Conservation (phyloP, 2,797 vertebrate species). For the Apodemus agrarius region DNA sequence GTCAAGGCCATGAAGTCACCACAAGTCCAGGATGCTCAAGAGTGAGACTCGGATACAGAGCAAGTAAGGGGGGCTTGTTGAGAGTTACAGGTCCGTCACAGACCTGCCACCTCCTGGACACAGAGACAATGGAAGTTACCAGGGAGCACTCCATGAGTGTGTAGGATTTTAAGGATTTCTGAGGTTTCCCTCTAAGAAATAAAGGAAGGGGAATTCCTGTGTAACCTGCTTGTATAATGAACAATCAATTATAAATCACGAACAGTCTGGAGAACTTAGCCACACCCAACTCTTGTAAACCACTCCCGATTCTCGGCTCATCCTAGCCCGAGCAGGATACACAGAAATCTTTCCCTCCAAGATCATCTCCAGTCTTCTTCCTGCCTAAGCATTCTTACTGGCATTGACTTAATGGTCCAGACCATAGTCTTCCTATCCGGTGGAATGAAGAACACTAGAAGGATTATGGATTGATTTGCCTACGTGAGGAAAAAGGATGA, state of each 20-base stretch:
- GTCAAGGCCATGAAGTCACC: background rate
- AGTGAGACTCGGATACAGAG: background rate
- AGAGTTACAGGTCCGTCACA: background rate
- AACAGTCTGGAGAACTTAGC: background rate
- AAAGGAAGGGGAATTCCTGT: background rate
- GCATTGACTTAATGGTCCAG: background rate
- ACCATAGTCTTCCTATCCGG: background rate
- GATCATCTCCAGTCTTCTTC: background rate
- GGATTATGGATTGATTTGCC: background rate
- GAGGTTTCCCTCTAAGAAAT: background rate
- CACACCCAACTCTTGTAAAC: background rate
- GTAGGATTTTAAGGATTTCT: background rate
- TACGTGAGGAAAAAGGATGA: background rate
- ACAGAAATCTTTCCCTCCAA: background rate
- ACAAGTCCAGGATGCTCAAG: background rate
- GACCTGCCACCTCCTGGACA: background rate
- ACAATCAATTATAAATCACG: background rate
- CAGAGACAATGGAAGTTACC: rapidly evolving
- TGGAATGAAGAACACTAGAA: background rate
- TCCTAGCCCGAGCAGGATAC: background rate
- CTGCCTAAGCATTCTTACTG: background rate
- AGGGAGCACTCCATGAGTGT: background rate
- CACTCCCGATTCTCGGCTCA: background rate
- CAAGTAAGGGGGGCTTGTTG: rapidly evolving
- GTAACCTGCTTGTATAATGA: background rate